Conservation (phyloP, 1,140 invertebrate genomes). For the Palaemon carinicauda region DNA sequence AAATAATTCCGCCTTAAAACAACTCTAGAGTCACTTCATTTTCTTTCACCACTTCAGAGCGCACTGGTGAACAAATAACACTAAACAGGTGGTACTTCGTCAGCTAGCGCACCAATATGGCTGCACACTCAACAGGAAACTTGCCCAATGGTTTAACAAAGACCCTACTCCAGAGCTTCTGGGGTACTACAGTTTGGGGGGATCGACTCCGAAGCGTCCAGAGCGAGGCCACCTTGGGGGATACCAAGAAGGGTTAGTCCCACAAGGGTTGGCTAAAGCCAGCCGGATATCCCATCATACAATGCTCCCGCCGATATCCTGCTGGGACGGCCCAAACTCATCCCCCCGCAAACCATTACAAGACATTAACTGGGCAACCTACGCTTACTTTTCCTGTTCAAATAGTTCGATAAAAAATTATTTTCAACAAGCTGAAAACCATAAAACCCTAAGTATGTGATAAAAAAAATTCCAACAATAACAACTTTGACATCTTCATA, state of each 20-base stretch:
- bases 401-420: background rate
- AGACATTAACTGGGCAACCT: slow-evolving; percentile 27
- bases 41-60: too few relatives aligned
- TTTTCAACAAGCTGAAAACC: background rate
- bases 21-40: too few relatives aligned
- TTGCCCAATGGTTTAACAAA: slow-evolving; percentile 56
- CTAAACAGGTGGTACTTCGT: slow-evolving; percentile 43
- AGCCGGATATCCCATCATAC: slow-evolving; percentile 56
- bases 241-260: slow-evolving; percentile 52
- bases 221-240: background rate
- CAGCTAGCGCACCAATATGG: slow-evolving; percentile 48
- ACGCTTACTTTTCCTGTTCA: background rate
- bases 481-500: too few relatives aligned
- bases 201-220: background rate
- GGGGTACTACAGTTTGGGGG: slow-evolving; percentile 26
- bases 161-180: slow-evolving; percentile 15
- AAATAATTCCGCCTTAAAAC: too few relatives aligned
- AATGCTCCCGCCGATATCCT: slow-evolving; percentile 55
- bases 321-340: slow-evolving; percentile 53
- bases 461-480: too few relatives aligned
- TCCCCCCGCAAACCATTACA: slow-evolving; percentile 26
- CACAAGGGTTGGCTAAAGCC: slow-evolving; percentile 55
- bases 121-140: slow-evolving; percentile 52
- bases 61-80: background rate
- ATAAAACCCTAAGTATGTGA: too few relatives aligned